A percentile compares a stretch with the other conserved stretches of the same genome.
Evolutionary conservation across 1,140 invertebrate species (phyloP).

Genomic region (Planococcus citri): DNA sequence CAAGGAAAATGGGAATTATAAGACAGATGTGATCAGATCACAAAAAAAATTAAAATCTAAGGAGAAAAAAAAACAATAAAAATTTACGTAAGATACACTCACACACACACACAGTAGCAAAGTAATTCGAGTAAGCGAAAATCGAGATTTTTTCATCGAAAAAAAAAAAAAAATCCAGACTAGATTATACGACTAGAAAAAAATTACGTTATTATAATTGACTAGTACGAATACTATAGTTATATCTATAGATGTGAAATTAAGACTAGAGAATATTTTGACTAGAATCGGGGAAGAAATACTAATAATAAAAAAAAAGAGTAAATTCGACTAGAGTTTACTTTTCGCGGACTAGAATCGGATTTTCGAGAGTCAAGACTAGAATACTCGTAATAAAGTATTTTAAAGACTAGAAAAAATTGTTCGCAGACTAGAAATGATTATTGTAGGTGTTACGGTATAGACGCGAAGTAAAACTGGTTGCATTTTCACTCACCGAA

Average conservation of each 20-base stretch:
- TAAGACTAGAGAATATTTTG: not conserved
- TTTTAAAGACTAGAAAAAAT: not conserved
- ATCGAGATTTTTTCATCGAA: no score
- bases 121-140: not conserved
- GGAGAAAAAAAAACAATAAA: no score
- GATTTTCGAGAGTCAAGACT: not conserved
- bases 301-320: not conserved
- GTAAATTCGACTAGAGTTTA: not conserved
- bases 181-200: not conserved
- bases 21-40: no score
- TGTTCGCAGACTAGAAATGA: not conserved
- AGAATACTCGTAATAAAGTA: no score
- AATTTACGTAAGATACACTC: no score
- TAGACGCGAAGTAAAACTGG: not conserved
- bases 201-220: not conserved
- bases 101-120: no score
- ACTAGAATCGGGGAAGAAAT: no score
- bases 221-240: no score
- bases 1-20: no score
- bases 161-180: not conserved
- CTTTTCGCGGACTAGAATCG: not conserved
- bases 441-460: not conserved
- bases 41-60: not conserved
- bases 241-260: not conserved
- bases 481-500: conserved; percentile 6